Conservation (phyloP, 1,140 invertebrate species). For the Chrysomallon squamiferum region DNA sequence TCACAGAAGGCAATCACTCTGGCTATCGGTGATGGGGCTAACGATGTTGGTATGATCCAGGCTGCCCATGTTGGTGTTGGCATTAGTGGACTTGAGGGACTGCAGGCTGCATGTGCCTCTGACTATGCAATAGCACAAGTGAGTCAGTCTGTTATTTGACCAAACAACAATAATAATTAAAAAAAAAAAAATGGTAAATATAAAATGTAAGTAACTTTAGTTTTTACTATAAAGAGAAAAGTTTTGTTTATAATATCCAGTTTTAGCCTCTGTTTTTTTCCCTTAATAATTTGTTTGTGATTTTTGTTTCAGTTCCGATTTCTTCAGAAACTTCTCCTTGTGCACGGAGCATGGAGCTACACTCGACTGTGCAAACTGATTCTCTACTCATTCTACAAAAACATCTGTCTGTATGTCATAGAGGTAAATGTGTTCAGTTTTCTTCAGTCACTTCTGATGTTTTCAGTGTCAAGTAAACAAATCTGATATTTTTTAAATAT, state of each 20-base stretch:
- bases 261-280: no score
- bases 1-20: slow-evolving; percentile 80
- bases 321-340: slow-evolving; percentile 77
- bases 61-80: slow-evolving; percentile 84
- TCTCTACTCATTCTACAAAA: slow-evolving; percentile 99
- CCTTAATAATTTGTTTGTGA: not conserved
- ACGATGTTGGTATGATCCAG: slow-evolving; percentile 98
- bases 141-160: slow-evolving; percentile 7
- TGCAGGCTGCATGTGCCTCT: slow-evolving; percentile 97
- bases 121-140: slow-evolving; percentile 94
- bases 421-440: no score
- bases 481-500: no score
- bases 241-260: no score
- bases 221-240: no score
- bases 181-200: no score
- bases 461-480: no score
- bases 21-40: slow-evolving; percentile 98
- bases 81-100: slow-evolving; percentile 97
- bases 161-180: no score
- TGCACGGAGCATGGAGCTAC: slow-evolving; percentile 99
- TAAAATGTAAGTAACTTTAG: no score
- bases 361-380: slow-evolving; percentile 96
- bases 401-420: slow-evolving; percentile 98
- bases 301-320: slow-evolving; percentile 77
- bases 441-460: slow-evolving; percentile 3